Evolutionary conservation across 2,797 vertebrate species (phyloP), one percentile per base, ranked within the genome.

Genomic region (Pipistrellus nathusii): DNA sequence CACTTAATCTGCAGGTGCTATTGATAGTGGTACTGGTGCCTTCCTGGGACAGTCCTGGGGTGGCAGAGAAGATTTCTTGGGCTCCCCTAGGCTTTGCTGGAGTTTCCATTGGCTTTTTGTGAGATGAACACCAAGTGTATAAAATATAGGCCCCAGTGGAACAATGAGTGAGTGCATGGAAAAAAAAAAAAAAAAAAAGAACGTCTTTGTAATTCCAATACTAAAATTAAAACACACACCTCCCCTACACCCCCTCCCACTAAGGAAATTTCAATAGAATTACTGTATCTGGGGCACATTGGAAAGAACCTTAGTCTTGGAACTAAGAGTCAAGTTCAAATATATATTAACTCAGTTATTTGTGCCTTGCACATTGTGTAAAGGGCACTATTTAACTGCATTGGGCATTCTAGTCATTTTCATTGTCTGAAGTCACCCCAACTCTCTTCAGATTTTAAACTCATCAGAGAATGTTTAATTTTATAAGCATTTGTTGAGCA

Each of bases 71-170:
- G n/a, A 41, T 30, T 80, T 14, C 3, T 6, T 64, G 6, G 59
- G 75, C 23, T 94, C 91, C 55, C 30, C 7, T 8, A 38, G 71
- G 64, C 59, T 77, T 88, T 69, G 30, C 66, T 18, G 17, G 38
- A 35, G 48, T 91, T 95, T 88, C 78, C 57, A 0, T 17, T 72
- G 69, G 20, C 83, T 72, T 95, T 87, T 87, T 92, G 20, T 76
- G 44, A 21, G 51, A 23, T 30, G 51, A 87, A 92, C 32, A 82
- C 25, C 69, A 78, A 68, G 55, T 7, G 1, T 66, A 35, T 20
- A 80, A 78, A 81, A 88, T 78, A 76, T 71, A 62, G 20, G 35
- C 53, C 53, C 35, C 55, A 30, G 1, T 35, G 44, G 76, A 62
- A 71, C 21, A 46, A 20, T 46, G 8, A 88, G 8, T 62, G 35